These are phyloP conservation scores for Drosophila sturtevanti DNA, from an alignment of 1,140 invertebrate genomes.

Conservation along the genomic window DNA sequence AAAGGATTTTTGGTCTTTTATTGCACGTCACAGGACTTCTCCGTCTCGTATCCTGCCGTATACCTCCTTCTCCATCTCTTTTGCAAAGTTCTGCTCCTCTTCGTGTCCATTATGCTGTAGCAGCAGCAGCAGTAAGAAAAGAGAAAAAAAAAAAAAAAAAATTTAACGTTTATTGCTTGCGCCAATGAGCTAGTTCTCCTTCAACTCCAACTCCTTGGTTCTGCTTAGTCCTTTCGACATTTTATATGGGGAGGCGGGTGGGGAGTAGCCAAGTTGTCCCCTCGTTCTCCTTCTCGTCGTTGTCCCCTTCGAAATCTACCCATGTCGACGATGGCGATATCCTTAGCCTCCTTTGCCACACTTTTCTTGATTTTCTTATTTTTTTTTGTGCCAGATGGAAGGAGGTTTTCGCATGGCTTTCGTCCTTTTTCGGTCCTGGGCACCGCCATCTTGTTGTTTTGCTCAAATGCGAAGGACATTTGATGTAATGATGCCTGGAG, in stretches of 20 bases:
- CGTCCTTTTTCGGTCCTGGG: slow-evolving; percentile 48
- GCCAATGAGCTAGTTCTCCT: slow-evolving; percentile 74
- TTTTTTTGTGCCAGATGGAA: slow-evolving; percentile 46
- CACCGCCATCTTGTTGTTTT: slow-evolving; percentile 80
- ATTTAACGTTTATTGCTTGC: slow-evolving; percentile 81
- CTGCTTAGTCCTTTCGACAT: slow-evolving; percentile 65
- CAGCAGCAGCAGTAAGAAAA: slow-evolving; percentile 39
- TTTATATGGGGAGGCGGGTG: slow-evolving; percentile 62
- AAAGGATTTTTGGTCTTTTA: slow-evolving; percentile 81
- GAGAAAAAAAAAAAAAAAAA: slow-evolving; percentile 42
- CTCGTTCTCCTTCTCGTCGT: slow-evolving; percentile 7
- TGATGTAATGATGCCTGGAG: slow-evolving; percentile 81
- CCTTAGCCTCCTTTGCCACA: slow-evolving; percentile 28
- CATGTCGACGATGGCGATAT: slow-evolving; percentile 44
- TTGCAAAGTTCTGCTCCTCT: slow-evolving; percentile 14
- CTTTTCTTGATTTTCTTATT: slow-evolving; percentile 9
- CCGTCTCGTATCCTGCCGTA: slow-evolving; percentile 49
- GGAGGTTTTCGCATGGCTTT: slow-evolving; percentile 66
- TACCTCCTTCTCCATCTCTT: neutral
- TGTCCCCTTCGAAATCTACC: slow-evolving; percentile 20
- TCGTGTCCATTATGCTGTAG: slow-evolving; percentile 70
- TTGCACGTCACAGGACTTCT: slow-evolving; percentile 75
- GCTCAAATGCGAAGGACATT: slow-evolving; percentile 81
- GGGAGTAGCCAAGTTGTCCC: slow-evolving; percentile 71
- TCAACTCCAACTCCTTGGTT: slow-evolving; percentile 18